Conservation (phyloP, 2,888 invertebrate genomes). For the Rhorus exstirpatorius region DNA sequence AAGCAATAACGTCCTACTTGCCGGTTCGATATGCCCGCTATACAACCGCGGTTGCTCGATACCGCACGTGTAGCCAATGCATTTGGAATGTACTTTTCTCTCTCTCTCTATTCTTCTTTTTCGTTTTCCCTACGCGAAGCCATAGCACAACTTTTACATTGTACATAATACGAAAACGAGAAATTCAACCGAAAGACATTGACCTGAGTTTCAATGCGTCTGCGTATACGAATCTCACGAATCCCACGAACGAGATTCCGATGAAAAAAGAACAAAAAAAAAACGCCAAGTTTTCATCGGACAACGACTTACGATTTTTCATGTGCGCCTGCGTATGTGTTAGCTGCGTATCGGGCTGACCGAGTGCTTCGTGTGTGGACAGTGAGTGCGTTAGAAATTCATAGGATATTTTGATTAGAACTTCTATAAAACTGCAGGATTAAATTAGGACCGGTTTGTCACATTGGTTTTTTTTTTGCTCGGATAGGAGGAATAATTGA, state of each 20-base stretch:
- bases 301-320: not conserved
- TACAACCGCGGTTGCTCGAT: conserved; percentile 41
- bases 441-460: too few species aligned
- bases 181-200: conserved; percentile 51
- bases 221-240: conserved; percentile 15
- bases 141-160: too few species aligned
- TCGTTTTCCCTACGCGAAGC: conserved; percentile 27
- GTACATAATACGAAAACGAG: conserved; percentile 15
- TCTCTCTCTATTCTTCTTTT: conserved; percentile 48
- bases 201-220: conserved; percentile 11
- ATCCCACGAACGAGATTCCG: conserved; percentile 3
- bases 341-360: too few species aligned
- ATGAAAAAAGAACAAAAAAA: conserved; percentile 2
- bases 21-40: conserved; percentile 49
- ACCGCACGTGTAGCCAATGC: conserved; percentile 60
- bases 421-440: too few species aligned
- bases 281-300: conserved; percentile 4
- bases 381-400: too few species aligned
- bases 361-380: too few species aligned
- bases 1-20: conserved; percentile 61
- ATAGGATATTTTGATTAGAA: too few species aligned
- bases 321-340: too few species aligned
- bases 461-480: too few species aligned
- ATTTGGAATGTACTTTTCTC: conserved; percentile 66
- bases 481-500: too few species aligned